Evolutionary conservation across 2,113 vertebrate genomes (phyloP).

Genomic region (Cyphomyrus discorhynchus): DNA sequence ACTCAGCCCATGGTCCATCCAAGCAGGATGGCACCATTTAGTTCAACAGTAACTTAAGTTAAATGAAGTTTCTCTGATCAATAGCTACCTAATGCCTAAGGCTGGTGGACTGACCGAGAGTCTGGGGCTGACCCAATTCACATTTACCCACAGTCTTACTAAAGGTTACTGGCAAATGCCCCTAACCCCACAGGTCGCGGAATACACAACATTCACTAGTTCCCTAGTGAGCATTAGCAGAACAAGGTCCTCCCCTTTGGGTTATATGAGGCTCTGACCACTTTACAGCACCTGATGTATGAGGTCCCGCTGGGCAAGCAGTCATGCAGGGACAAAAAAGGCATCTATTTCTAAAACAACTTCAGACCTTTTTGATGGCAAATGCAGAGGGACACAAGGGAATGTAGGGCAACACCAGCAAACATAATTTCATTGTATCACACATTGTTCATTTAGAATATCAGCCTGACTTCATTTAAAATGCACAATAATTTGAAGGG

Average conservation of each 20-base stretch:
- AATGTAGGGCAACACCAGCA: background rate
- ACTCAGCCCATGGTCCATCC: background rate
- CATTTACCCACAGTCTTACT: background rate
- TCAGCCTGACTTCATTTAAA: background rate
- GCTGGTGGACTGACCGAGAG: background rate
- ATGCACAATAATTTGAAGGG: background rate
- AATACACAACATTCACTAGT: background rate
- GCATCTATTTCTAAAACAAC: background rate
- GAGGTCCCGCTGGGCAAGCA: background rate
- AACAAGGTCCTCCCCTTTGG: background rate
- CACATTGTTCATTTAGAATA: background rate
- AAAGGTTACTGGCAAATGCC: background rate
- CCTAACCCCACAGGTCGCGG: background rate
- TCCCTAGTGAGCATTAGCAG: background rate
- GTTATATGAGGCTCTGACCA: background rate
- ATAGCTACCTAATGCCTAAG: background rate
- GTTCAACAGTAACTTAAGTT: background rate
- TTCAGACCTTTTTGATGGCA: background rate
- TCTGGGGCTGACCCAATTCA: background rate
- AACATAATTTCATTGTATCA: background rate
- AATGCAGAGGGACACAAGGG: background rate
- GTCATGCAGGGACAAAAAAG: background rate
- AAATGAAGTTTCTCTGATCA: background rate
- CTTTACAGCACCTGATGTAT: background rate
- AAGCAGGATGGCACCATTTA: background rate